phyloP scores from a whole-genome alignment of 2,888 invertebrate species.

The Anorthoa munda region DNA sequence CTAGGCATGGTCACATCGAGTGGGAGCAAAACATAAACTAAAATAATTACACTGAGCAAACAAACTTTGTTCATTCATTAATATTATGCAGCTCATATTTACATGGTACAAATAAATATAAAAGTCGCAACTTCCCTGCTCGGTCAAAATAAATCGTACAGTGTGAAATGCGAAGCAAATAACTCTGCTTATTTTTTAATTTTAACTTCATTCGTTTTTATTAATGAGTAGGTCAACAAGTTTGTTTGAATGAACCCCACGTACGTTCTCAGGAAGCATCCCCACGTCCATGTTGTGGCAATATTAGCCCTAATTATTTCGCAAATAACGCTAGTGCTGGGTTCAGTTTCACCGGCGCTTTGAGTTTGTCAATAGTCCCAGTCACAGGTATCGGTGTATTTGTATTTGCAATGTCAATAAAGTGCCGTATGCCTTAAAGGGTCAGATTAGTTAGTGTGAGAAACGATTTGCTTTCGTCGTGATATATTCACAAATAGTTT shows the following conservation, averaged over 20 bases:
- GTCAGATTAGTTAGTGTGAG: not conserved
- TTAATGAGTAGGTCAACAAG: slow-evolving; percentile 23
- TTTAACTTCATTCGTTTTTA: slow-evolving; percentile 4
- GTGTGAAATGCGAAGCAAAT: not conserved
- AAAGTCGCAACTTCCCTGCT: not conserved
- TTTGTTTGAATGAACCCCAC: slow-evolving; percentile 8
- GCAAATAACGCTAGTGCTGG: slow-evolving; percentile 12
- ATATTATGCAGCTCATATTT: not conserved
- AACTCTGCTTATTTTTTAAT: slow-evolving; percentile 6
- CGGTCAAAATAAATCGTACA: not conserved
- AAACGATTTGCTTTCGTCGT: slow-evolving; percentile 1
- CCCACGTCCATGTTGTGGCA: slow-evolving; percentile 1
- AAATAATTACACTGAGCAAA: too few species aligned
- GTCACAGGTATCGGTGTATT: too few species aligned
- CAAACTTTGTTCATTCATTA: not conserved
- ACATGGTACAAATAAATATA: not conserved
- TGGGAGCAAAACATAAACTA: too few species aligned
- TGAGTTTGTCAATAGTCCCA: slow-evolving; percentile 20
- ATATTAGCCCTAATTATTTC: slow-evolving; percentile 29
- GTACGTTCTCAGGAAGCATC: not conserved
- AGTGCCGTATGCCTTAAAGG: not conserved
- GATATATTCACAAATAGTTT: too few species aligned
- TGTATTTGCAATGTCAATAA: slow-evolving; percentile 12
- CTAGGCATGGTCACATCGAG: too few species aligned
- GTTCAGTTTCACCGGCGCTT: slow-evolving; percentile 1